Base-by-base conservation (phyloP, 92 coral and sea anemone genomes). In the Virgularia gustaviana region DNA sequence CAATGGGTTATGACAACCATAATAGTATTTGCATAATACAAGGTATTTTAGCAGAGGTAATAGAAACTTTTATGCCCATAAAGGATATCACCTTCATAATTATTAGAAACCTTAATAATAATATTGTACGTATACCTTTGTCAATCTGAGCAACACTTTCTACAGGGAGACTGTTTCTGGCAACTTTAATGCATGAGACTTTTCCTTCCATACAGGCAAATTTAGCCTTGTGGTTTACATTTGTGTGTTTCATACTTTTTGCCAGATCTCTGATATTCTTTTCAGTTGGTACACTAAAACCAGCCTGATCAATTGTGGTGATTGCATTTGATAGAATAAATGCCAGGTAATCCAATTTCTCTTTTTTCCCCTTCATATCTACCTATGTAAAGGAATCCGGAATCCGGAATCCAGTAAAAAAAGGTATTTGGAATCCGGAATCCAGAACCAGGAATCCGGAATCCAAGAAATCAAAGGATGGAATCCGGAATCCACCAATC, bases 401-500 rank as follows among this genome's bases (percentile, higher is more conserved):
- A n/a, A n/a, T n/a, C n/a, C n/a, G n/a, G n/a, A n/a, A n/a, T n/a
- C n/a, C n/a, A n/a, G n/a, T n/a, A n/a, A n/a, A n/a, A n/a, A n/a
- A n/a, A n/a, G n/a, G n/a, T n/a, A n/a, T n/a, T n/a, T n/a, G n/a
- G n/a, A n/a, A n/a, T n/a, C n/a, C n/a, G n/a, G n/a, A n/a, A n/a
- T n/a, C n/a, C n/a, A n/a, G n/a, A n/a, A n/a, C n/a, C n/a, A n/a
- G n/a, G n/a, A n/a, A n/a, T n/a, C n/a, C n/a, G n/a, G n/a, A n/a
- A n/a, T n/a, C n/a, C n/a, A n/a, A n/a, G 2, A 16, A 3, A 19
- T 16, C 55, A 2, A 47, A 19, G 2, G 55, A 25, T 47, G 16
- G 16, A 4, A 47, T 47, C 55, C 55, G 36, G 70, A 49, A 62
- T 36, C 41, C 65, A 24, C 27, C 27, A 35, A 62, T 62, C 38